phyloP scores from a whole-genome alignment of 2,888 invertebrate genomes.

The Fragum fragum region DNA sequence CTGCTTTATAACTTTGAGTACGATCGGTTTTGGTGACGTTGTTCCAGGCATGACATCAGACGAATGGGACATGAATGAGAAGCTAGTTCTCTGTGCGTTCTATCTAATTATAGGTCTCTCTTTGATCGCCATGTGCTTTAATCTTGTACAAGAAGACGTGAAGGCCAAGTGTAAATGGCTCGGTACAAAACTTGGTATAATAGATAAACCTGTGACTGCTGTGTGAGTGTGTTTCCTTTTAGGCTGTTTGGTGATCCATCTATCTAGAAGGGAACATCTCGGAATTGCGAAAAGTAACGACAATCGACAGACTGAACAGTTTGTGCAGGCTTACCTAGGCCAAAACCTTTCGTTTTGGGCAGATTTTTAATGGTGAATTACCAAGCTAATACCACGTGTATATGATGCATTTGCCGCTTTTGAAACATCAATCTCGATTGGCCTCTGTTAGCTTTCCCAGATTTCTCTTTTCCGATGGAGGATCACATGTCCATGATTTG shows the following conservation, averaged over 20 bases:
- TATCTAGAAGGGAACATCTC: too few species aligned
- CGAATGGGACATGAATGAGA: conserved; percentile 81
- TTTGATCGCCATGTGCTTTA: conserved; percentile 88
- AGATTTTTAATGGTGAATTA: too few species aligned
- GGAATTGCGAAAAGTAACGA: too few species aligned
- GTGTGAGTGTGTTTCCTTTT: conserved; percentile 3
- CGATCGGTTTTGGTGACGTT: conserved; percentile 86
- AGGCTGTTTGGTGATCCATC: too few species aligned
- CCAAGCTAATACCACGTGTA: too few species aligned
- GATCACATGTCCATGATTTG: too few species aligned
- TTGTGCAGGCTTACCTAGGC: neutral
- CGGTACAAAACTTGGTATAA: conserved; percentile 86
- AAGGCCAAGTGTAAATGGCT: conserved; percentile 86
- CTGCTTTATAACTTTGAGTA: conserved; percentile 86
- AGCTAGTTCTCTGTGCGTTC: conserved; percentile 84
- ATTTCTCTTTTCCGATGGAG: too few species aligned
- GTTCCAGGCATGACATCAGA: conserved; percentile 81
- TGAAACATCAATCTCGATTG: too few species aligned
- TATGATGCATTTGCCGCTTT: too few species aligned
- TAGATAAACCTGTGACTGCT: conserved; percentile 69
- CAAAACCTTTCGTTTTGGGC: neutral
- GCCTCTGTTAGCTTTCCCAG: too few species aligned
- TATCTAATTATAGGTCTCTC: conserved; percentile 87
- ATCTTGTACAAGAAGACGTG: conserved; percentile 87
- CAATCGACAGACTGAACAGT: too few species aligned